Evolutionary conservation across 2,888 invertebrate species (phyloP).

Genomic region (Conus canariensis): DNA sequence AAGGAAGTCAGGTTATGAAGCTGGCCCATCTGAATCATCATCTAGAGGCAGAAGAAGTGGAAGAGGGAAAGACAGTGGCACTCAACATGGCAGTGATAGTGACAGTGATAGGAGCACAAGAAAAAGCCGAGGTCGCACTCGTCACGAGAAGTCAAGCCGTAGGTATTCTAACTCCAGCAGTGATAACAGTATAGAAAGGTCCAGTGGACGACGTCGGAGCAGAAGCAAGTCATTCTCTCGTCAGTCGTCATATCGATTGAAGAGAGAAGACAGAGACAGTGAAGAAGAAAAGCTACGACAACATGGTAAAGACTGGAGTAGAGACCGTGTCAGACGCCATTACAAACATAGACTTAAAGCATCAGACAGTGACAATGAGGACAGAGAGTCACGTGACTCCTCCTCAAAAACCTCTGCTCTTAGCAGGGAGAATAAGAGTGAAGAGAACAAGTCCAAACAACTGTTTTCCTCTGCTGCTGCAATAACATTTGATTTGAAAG

Average conservation of each 20-base stretch:
- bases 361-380: constrained; percentile 28
- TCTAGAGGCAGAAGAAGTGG: neutral
- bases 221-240: constrained; percentile 27
- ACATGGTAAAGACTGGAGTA: constrained; percentile 33
- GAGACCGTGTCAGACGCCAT: constrained; percentile 31
- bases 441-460: neutral
- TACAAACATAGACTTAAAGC: constrained; percentile 30
- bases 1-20: neutral
- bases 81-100: constrained; percentile 33
- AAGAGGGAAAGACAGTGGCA: neutral
- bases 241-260: neutral
- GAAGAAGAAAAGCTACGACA: constrained; percentile 36
- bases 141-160: neutral
- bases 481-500: constrained; percentile 23
- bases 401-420: neutral
- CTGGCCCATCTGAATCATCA: neutral
- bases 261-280: constrained; percentile 14
- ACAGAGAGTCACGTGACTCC: neutral
- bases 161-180: constrained; percentile 27
- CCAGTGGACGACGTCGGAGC: neutral
- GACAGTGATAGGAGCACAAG: constrained; percentile 37
- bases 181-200: constrained; percentile 17
- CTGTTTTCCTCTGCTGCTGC: neutral
- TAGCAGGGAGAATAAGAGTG: neutral
- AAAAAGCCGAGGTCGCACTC: neutral